phyloP scores from a whole-genome alignment of 2,888 invertebrate species.

The Ctena decussata region DNA sequence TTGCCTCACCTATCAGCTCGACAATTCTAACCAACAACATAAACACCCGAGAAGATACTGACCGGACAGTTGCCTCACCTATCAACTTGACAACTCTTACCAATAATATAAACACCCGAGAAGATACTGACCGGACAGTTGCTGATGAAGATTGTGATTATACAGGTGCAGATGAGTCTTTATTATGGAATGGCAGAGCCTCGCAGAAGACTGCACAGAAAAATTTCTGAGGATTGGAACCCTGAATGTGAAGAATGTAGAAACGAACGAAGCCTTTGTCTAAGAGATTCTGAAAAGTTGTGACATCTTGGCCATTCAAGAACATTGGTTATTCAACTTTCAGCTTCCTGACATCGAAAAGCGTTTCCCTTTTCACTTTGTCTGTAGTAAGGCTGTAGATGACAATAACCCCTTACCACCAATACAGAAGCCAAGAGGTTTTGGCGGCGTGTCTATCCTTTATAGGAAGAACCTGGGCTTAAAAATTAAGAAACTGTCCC shows the following conservation, averaged over 20 bases:
- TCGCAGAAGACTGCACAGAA: neutral
- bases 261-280: neutral
- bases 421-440: neutral
- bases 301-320: neutral
- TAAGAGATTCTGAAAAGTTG: neutral
- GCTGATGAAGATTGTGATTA: no score
- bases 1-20: no score
- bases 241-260: neutral
- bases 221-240: neutral
- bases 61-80: no score
- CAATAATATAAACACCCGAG: no score
- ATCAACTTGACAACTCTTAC: no score
- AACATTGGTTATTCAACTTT: neutral
- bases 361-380: neutral
- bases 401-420: neutral
- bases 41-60: no score
- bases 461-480: neutral
- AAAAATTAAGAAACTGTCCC: neutral
- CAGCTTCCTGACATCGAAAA: neutral
- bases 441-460: neutral
- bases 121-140: no score
- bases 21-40: no score
- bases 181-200: neutral
- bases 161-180: neutral
- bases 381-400: neutral